Base-by-base conservation (phyloP, 2,113 vertebrate species). In the Pachycephala philippinensis region DNA sequence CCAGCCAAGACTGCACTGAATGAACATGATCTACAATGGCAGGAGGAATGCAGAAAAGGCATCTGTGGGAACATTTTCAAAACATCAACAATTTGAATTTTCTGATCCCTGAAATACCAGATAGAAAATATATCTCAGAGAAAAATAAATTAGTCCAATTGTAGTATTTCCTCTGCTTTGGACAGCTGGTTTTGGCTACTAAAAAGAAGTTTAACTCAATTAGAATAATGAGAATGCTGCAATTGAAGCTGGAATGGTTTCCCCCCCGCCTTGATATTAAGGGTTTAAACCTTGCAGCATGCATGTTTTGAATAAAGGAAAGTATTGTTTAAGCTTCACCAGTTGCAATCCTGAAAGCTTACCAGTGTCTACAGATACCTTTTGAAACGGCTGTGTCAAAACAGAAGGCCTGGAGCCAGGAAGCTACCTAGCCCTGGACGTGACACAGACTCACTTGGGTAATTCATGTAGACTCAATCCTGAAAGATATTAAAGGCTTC, bases 251-350 rank as follows among this genome's bases (percentile, higher is more conserved):
- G 24, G 16, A 82, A 56, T 22, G 4, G 1, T 19, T 77, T 19
- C 23, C 47, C 2, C 1, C 1, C 0, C 3, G 1, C 10, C 33
- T 75, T 22, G 2, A 14, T 19, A 11, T 20, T 59, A 40, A 4
- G 15, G 11, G 26, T 64, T 79, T 68, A 50, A 72, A 74, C 80
- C 10, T 20, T 63, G 14, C 9, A 78, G 17, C 11, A 24, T 40
- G 23, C 11, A 18, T 11, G 4, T 45, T 87, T 69, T 42, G 20
- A 66, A 40, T 49, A 45, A 87, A 88, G 31, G 9, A 15, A 56
- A 85, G 10, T 26, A 44, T 20, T 31, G 4, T 76, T 23, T 68
- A 86, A 85, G 13, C 53, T 50, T 84, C 52, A 35, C 3, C 7
- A 17, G 9, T 0, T 61, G 27, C 16, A 71, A 3, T 37, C 47